Evolutionary conservation across 1,140 invertebrate genomes (phyloP), one percentile per base, ranked within the genome.

Genomic region (Drosophila subpulchrella): DNA sequence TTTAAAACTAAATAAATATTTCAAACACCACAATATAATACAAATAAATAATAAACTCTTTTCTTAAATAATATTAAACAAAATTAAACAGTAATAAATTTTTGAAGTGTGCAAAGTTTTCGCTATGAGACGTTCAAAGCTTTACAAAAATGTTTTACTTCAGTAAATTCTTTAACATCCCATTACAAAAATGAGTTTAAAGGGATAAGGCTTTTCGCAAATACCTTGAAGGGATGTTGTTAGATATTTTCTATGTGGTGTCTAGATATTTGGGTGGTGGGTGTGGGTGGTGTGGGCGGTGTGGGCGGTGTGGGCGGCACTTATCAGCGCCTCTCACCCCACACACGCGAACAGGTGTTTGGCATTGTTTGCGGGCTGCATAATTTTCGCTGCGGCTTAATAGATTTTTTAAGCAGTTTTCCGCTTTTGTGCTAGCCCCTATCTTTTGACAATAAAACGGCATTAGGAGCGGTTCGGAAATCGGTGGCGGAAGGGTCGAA

Each of bases 401-500:
- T 48, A 60, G 36, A 71, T 63, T 53, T 38, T 73, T 77, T 63
- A 41, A 70, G 77, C 61, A 65, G 48, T 75, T 80, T 75, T 57
- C 58, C 65, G 76, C 68, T 57, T 81, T 81, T 75, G 68, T 86
- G 83, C 62, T 46, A 47, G 58, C 53, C 55, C 55, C 70, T 88
- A 86, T 86, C 82, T 86, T 67, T 54, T 66, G 42, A 75, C 82
- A 86, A 88, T 86, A 86, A 86, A 86, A 78, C 51, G 79, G 75
- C 78, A 86, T 86, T 85, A 88, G 78, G 71, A 76, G 67, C 51
- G 59, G 60, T 55, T 42, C 42, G 61, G 55, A 75, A 79, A 51
- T 48, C 63, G 34, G 34, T 10, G 50, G 50, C 38, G 34, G 50
- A 34, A 24, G 41, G 50, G 34, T 39, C 58, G 50, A 82, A 62